Evolutionary conservation across 2,113 vertebrate species (phyloP).

Genomic region (Lycaon pictus): DNA sequence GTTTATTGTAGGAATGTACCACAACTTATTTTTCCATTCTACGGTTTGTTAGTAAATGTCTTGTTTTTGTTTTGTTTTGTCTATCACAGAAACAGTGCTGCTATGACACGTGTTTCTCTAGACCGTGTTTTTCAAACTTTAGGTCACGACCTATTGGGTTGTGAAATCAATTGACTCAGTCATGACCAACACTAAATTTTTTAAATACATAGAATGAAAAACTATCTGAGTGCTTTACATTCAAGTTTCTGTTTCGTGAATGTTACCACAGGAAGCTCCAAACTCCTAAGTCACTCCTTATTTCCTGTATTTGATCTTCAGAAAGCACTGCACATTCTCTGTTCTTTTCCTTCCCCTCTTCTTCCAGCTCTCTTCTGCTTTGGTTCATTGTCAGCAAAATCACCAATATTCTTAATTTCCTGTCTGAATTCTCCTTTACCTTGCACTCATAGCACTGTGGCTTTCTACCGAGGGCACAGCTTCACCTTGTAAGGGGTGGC

Average conservation of each 20-base stretch:
- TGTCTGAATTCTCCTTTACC: not conserved
- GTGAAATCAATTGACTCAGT: not conserved
- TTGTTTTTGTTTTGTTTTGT: not conserved
- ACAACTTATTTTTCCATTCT: not conserved
- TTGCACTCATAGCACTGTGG: not conserved
- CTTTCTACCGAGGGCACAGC: not conserved
- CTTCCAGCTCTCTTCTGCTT: not conserved
- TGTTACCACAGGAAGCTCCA: not conserved
- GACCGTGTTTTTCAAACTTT: not conserved
- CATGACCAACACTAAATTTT: not conserved
- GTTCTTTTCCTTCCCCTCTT: not conserved
- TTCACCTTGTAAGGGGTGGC: not conserved
- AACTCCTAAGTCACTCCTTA: not conserved
- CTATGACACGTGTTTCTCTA: not conserved
- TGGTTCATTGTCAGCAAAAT: not conserved
- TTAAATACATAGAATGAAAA: not conserved
- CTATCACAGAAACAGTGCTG: not conserved
- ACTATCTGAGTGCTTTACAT: not conserved
- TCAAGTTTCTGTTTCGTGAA: not conserved
- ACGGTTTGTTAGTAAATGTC: not conserved
- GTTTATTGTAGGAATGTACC: not conserved
- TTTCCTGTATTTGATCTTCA: not conserved
- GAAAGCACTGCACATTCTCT: not conserved
- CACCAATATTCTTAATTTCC: not conserved
- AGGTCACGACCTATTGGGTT: not conserved